Percentiles rank a stretch among this genome's conserved stretches.
Evolutionary conservation across 2,888 invertebrate genomes (phyloP).

Genomic region (Lissocephala sabroskyi): DNA sequence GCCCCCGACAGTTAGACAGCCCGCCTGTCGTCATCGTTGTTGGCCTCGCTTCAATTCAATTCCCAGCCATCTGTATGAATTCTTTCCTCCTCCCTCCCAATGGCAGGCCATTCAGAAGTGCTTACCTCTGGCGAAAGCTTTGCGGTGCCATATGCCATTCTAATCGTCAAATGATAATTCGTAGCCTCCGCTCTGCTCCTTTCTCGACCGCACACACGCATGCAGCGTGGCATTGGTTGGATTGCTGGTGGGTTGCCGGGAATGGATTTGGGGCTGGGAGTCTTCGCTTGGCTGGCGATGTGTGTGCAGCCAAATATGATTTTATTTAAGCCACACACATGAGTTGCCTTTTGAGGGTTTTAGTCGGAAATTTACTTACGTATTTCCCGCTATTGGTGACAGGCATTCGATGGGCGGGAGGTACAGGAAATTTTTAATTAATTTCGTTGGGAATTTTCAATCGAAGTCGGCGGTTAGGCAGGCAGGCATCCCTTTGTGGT

Average conservation of each 20-base stretch:
- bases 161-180: slow-evolving; percentile 27
- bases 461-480: neutral
- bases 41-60: slow-evolving; percentile 31
- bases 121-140: neutral
- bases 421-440: slow-evolving; percentile 17
- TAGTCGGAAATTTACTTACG: neutral
- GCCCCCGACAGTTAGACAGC: slow-evolving; percentile 28
- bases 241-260: too few relatives aligned
- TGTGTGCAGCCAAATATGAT: slow-evolving; percentile 25
- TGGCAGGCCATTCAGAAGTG: neutral
- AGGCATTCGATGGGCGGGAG: slow-evolving; percentile 31
- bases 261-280: neutral
- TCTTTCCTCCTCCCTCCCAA: neutral
- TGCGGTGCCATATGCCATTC: slow-evolving; percentile 10
- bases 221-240: too few relatives aligned
- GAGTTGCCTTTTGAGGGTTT: slow-evolving; percentile 30
- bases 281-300: neutral
- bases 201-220: neutral
- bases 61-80: slow-evolving; percentile 13
- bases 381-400: too few relatives aligned
- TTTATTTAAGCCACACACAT: slow-evolving; percentile 44
- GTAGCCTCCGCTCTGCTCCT: slow-evolving; percentile 8
- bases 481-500: too few relatives aligned
- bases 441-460: slow-evolving; percentile 6
- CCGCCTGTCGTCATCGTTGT: slow-evolving; percentile 2